phyloP scores from a whole-genome alignment of 2,113 vertebrate genomes.

The Tetrao urogallus region DNA sequence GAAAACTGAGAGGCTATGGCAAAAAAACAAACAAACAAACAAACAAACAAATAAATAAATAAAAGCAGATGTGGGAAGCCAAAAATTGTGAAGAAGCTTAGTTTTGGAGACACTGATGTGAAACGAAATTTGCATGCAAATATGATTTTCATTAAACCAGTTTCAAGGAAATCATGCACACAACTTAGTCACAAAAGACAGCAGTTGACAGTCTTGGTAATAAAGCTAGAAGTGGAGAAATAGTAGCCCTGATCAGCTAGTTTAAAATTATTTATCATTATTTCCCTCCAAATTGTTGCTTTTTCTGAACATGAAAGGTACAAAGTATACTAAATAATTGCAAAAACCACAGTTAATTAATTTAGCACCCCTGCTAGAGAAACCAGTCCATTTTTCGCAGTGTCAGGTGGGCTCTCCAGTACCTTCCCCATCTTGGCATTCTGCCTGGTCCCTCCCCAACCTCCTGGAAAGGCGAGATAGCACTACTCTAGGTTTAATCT shows the following conservation, averaged over 20 bases:
- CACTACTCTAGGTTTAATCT: neutral
- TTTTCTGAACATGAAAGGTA: neutral
- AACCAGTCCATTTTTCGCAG: neutral
- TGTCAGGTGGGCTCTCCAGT: neutral
- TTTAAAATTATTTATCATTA: neutral
- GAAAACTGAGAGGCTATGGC: neutral
- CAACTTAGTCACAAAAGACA: neutral
- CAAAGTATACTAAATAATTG: neutral
- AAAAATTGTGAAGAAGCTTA: neutral
- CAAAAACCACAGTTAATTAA: neutral
- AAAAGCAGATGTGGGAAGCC: neutral
- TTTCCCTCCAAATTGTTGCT: neutral
- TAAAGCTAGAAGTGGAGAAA: neutral
- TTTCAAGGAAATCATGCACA: neutral
- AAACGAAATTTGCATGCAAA: neutral
- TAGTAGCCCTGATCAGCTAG: neutral
- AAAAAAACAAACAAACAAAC: constrained; percentile 31
- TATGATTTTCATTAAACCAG: neutral
- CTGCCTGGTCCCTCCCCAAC: neutral
- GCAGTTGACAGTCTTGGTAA: neutral
- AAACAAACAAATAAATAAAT: no score
- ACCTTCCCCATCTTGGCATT: neutral
- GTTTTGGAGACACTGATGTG: neutral
- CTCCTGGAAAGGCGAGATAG: neutral
- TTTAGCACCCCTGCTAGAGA: neutral